Conservation (phyloP, 2,888 invertebrate species). For the Andrena trimmerana region DNA sequence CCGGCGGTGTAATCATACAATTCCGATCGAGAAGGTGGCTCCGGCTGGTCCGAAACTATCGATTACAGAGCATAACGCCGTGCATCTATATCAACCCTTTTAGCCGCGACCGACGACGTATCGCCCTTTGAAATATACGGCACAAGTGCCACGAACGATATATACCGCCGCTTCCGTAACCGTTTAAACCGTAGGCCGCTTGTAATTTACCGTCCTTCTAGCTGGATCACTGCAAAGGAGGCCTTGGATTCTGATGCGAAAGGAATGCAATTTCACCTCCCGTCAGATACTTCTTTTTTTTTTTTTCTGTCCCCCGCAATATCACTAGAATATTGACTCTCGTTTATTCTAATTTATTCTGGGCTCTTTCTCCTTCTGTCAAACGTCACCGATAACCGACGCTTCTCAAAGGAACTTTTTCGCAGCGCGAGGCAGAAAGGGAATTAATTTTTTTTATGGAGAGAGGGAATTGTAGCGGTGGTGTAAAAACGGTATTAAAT, state of each 20-base stretch:
- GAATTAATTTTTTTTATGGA: too few relatives aligned
- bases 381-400: neutral
- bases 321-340: neutral
- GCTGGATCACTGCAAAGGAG: constrained; percentile 14
- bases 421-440: too few relatives aligned
- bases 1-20: constrained; percentile 31
- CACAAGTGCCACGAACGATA: constrained; percentile 37
- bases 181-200: constrained; percentile 43
- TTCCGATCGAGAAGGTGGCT: constrained; percentile 36
- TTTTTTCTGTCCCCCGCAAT: neutral
- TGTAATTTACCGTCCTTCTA: constrained; percentile 38
- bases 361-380: neutral
- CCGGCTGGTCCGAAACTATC: constrained; percentile 51
- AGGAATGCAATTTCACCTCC: constrained; percentile 25
- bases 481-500: neutral
- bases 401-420: neutral
- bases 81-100: constrained; percentile 59
- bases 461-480: too few relatives aligned
- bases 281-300: neutral
- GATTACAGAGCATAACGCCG: constrained; percentile 55
- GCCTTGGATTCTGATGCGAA: constrained; percentile 25
- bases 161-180: constrained; percentile 41
- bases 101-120: constrained; percentile 45
- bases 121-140: constrained; percentile 46
- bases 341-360: neutral